Evolutionary conservation across 1,140 invertebrate genomes (phyloP).

Genomic region (Amyelois transitella): DNA sequence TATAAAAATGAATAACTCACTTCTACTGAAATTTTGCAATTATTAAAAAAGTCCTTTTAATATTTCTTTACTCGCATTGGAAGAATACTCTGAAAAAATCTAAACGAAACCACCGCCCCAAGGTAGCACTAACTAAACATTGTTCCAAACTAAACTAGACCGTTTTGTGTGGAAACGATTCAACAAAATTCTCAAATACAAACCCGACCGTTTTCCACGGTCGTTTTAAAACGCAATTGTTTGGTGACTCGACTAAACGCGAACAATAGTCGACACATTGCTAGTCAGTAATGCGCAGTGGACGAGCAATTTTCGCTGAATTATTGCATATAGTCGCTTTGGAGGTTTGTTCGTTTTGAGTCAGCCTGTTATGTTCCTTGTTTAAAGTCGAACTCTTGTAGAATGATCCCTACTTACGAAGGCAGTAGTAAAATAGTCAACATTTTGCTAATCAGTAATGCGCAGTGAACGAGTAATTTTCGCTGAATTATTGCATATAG

Average conservation of each 20-base stretch:
- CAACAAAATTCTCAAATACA: neutral
- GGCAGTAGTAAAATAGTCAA: no score
- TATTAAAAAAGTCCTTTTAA: no score
- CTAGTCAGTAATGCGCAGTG: conserved; percentile 11
- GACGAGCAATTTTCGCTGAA: conserved; percentile 19
- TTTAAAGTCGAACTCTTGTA: no score
- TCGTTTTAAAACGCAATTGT: neutral
- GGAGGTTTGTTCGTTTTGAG: neutral
- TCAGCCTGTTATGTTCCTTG: neutral
- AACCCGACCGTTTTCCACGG: neutral
- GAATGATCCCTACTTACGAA: no score
- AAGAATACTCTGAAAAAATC: neutral
- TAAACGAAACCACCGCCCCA: neutral
- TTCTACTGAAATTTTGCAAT: no score
- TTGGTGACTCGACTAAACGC: neutral
- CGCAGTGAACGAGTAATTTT: conserved; percentile 15
- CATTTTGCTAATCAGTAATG: conserved; percentile 8
- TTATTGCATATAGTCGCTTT: conserved; percentile 17
- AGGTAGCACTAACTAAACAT: neutral
- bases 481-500: conserved; percentile 21
- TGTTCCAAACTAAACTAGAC: neutral
- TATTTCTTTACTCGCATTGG: neutral
- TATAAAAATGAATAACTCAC: no score
- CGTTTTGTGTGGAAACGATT: neutral
- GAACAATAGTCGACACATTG: neutral